Percentiles rank a stretch among this genome's conserved stretches.
Conservation (phyloP, 35 echinoderm and acorn worm genomes). For the Lytechinus pictus region DNA sequence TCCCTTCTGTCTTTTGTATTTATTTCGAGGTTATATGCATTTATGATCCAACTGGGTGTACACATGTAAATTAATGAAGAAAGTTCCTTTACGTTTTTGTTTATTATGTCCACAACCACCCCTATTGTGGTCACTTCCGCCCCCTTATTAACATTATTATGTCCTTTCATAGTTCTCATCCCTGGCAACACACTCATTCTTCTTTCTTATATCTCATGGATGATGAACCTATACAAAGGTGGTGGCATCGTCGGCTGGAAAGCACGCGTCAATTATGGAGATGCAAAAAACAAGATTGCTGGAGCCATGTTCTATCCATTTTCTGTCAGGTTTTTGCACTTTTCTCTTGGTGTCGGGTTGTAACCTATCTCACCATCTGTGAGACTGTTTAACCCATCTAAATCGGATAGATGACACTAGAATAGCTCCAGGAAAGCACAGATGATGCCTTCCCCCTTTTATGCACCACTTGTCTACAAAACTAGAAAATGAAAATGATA, state of each 20-base stretch:
- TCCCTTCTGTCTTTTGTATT: too few relatives aligned
- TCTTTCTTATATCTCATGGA: background rate
- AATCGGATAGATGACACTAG: background rate
- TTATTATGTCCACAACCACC: background rate
- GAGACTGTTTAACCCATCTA: background rate
- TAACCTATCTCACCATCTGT: background rate
- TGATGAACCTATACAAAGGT: background rate
- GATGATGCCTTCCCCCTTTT: background rate
- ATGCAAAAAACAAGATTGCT: slow-evolving; percentile 12
- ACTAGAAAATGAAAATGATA: background rate
- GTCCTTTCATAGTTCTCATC: background rate
- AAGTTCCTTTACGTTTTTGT: background rate
- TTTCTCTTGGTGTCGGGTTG: background rate
- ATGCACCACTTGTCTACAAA: background rate
- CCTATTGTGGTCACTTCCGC: background rate
- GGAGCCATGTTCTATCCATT: background rate
- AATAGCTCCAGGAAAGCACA: background rate
- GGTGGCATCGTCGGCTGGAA: background rate
- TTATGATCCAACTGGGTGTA: too few relatives aligned
- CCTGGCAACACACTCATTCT: background rate
- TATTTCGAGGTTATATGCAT: too few relatives aligned
- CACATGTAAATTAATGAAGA: background rate
- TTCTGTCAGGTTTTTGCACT: background rate
- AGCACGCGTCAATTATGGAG: background rate
- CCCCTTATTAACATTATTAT: background rate